phyloP scores from a whole-genome alignment of 2,888 invertebrate genomes.

The Oxycera nigricornis region DNA sequence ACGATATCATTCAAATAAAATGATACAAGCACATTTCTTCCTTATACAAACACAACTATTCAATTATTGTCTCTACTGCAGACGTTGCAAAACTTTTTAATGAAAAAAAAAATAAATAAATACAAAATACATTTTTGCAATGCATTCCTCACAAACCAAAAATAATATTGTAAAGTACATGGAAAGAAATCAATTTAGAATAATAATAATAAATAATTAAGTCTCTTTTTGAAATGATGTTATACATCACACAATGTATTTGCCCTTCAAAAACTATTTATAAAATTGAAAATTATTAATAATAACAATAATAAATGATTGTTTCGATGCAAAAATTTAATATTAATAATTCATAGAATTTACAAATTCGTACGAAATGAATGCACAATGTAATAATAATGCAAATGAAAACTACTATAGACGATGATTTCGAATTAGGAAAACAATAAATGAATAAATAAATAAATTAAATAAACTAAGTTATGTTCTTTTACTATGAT shows the following conservation, averaged over 20 bases:
- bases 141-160: too few species aligned
- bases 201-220: too few species aligned
- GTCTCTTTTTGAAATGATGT: slow-evolving; percentile 18
- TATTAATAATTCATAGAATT: not conserved
- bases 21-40: too few species aligned
- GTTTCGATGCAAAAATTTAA: not conserved
- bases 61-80: too few species aligned
- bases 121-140: too few species aligned
- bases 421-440: not conserved
- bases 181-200: too few species aligned
- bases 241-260: slow-evolving; percentile 31
- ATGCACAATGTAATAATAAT: slow-evolving; percentile 17
- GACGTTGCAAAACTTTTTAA: too few species aligned
- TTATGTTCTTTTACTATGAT: slow-evolving; percentile 7
- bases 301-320: not conserved
- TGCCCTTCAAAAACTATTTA: slow-evolving; percentile 11
- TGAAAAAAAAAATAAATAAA: too few species aligned
- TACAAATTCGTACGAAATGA: not conserved
- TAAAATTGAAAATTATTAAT: not conserved
- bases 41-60: too few species aligned
- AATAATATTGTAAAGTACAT: too few species aligned
- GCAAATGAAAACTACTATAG: not conserved
- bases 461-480: not conserved
- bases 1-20: too few species aligned
- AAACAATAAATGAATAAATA: not conserved